Evolutionary conservation across 1,140 invertebrate species (phyloP).

Genomic region (Coelopa frigida): DNA sequence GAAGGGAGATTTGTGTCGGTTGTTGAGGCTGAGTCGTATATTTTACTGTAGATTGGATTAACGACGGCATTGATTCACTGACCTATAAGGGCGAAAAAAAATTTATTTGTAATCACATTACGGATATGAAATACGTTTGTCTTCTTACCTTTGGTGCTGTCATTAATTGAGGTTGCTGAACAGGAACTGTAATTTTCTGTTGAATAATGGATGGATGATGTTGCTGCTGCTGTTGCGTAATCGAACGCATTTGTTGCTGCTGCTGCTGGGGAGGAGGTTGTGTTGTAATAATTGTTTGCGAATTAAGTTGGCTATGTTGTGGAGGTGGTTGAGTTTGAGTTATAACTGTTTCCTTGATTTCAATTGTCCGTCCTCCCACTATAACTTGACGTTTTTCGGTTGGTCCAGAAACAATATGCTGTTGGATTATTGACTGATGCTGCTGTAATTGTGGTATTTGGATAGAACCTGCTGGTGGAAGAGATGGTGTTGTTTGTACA

Average conservation of each 20-base stretch:
- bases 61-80: too few relatives aligned
- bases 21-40: too few relatives aligned
- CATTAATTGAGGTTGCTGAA: too few relatives aligned
- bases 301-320: constrained; percentile 37
- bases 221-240: constrained; percentile 26
- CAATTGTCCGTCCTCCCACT: constrained; percentile 17
- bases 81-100: too few relatives aligned
- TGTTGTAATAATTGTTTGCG: constrained; percentile 39
- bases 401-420: constrained; percentile 36
- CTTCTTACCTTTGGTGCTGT: not conserved
- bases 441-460: constrained; percentile 38
- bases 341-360: constrained; percentile 36
- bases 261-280: constrained; percentile 21
- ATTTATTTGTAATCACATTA: too few relatives aligned
- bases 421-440: constrained; percentile 42
- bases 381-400: constrained; percentile 33
- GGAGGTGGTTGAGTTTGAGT: constrained; percentile 34
- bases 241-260: constrained; percentile 18
- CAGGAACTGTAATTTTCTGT: not conserved
- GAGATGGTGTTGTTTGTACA: constrained; percentile 9
- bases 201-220: constrained; percentile 32
- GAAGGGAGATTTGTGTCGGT: too few relatives aligned
- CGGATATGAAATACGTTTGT: too few relatives aligned
- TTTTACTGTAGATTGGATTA: too few relatives aligned
- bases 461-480: constrained; percentile 16